These are phyloP conservation scores for Frankliniella fusca DNA, from an alignment of 2,888 invertebrate species.

Conservation along the genomic window DNA sequence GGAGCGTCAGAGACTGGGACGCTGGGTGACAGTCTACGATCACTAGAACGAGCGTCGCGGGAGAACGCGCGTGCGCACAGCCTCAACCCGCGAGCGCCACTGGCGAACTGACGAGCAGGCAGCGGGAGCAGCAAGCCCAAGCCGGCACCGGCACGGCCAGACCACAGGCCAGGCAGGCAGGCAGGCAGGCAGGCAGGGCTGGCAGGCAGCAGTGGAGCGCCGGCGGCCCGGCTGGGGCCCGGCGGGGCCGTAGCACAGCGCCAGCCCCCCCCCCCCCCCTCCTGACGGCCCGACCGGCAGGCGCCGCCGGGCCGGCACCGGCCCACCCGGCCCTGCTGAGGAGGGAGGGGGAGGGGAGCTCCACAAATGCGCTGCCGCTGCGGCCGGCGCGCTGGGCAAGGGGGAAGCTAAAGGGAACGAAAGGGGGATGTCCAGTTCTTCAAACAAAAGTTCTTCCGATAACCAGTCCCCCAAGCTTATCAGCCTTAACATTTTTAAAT, in stretches of 20 bases:
- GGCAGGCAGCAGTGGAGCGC: not conserved
- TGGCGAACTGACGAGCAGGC: not conserved
- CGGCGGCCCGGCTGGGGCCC: not conserved
- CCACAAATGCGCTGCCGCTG: too few relatives aligned
- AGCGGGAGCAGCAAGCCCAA: not conserved
- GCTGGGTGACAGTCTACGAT: not conserved
- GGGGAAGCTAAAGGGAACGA: too few relatives aligned
- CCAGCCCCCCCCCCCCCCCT: not conserved
- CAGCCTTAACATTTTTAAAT: too few relatives aligned
- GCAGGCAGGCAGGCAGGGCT: too few relatives aligned
- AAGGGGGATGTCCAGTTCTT: too few relatives aligned
- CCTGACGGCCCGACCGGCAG: constrained; percentile 1
- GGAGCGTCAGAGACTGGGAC: not conserved
- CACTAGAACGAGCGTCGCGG: too few relatives aligned
- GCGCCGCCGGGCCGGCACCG: not conserved
- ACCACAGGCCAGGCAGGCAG: too few relatives aligned
- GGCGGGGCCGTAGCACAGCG: not conserved
- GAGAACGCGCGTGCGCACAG: not conserved
- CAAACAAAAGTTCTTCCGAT: too few relatives aligned
- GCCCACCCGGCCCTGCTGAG: not conserved
- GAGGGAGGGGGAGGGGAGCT: not conserved
- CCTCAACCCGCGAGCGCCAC: not conserved
- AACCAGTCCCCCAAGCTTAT: too few relatives aligned
- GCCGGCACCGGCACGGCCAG: not conserved
- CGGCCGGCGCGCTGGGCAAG: too few relatives aligned